Evolutionary conservation across 2,797 vertebrate genomes (phyloP).

Genomic region (Spheniscus humboldti): DNA sequence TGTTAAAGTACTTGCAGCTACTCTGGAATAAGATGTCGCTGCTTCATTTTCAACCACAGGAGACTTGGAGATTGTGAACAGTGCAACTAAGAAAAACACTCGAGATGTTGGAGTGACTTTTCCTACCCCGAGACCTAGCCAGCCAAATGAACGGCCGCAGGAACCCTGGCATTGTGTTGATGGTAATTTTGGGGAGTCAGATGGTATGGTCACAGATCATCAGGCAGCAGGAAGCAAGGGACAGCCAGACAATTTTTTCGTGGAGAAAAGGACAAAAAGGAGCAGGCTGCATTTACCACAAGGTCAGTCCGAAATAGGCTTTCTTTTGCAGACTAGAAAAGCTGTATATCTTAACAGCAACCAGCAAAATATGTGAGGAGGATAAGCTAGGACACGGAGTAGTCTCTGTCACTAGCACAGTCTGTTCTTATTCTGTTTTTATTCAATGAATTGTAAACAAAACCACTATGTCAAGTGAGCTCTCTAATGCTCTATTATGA

Average conservation of each 20-base stretch:
- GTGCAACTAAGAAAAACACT: conserved; percentile 81
- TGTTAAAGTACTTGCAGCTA: neutral
- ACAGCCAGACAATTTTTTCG: neutral
- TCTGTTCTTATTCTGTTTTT: neutral
- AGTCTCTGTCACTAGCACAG: neutral
- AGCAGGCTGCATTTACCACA: conserved; percentile 44
- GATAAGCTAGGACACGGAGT: neutral
- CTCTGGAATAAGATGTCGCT: neutral
- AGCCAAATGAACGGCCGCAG: neutral
- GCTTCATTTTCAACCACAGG: conserved; percentile 67
- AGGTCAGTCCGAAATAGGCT: conserved; percentile 62
- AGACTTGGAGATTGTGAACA: conserved; percentile 85
- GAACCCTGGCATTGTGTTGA: neutral
- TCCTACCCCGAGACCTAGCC: conserved; percentile 79
- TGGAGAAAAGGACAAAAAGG: conserved; percentile 61
- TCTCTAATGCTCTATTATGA: neutral
- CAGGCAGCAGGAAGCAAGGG: conserved; percentile 38
- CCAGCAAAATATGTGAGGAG: neutral
- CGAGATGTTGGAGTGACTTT: conserved; percentile 91
- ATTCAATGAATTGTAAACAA: neutral
- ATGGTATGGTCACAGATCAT: neutral
- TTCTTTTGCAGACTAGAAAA: neutral
- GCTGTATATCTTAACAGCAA: neutral
- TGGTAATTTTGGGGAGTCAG: neutral
- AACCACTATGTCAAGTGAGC: neutral